Base-by-base conservation (phyloP, 1,140 invertebrate species). In the Caerostris extrusa region DNA sequence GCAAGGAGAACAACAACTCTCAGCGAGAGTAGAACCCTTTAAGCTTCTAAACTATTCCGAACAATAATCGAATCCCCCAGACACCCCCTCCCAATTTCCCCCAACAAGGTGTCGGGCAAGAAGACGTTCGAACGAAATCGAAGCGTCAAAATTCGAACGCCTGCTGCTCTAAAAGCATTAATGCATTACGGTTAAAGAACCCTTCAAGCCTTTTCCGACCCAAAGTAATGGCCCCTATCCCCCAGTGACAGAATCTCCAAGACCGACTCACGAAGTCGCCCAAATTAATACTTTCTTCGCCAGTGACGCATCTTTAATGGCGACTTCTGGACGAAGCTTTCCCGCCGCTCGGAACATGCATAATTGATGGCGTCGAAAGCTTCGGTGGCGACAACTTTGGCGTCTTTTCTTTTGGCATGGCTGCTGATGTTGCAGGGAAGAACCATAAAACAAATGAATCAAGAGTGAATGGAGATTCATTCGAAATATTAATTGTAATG, bases 61-160 rank as follows among this genome's bases (percentile, higher is more conserved):
- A 58, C 55, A n/a, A 83, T 83, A 83, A 83, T 83, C 55, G 82
- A 83, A 83, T 83, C 34, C 53, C 7, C 71, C 71, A 77, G 71
- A 77, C 34, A 34, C 71, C 50, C 3, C 50, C 71, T 2, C n/a
- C n/a, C 0, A 34, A 57, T n/a, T 19, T 58, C 12, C 82, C 53
- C 55, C 53, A 17, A 57, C n/a, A 83, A 81, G 56, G 56, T 17
- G 55, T 34, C 34, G 34, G 0, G n/a, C 10, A 50, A 81, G 3
- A n/a, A 81, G 71, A 19, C 8, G 19, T 34, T n/a, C n/a, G n/a
- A n/a, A n/a, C n/a, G n/a, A n/a, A n/a, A n/a, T 57, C 6, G 19
- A 83, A 83, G 82, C 14, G 82, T 58, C 17, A 83, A 83, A 58
- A 56, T 83, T 56, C 82, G 17, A 58, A 56, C 55, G 12, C 34